A percentile compares a stretch with the other conserved stretches of the same genome.
phyloP scores from a whole-genome alignment of 2,888 invertebrate genomes.

The Deroplatys truncata region DNA sequence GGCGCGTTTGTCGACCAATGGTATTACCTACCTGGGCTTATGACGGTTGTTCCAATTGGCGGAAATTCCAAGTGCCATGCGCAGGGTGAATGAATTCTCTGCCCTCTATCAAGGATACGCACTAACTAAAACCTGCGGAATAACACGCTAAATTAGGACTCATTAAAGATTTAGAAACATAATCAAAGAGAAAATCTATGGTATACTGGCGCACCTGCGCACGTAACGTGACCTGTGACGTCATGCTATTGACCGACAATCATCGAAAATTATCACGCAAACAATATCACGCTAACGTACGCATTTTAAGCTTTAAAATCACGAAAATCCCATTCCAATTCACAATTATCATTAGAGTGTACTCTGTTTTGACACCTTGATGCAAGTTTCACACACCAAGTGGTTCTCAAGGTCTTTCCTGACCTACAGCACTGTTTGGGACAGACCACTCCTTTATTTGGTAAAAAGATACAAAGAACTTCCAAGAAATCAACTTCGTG shows the following conservation, averaged over 20 bases:
- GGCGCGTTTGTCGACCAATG: not conserved
- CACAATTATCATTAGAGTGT: not conserved
- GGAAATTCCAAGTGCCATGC: not conserved
- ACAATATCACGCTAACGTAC: slow-evolving; percentile 10
- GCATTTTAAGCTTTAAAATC: not conserved
- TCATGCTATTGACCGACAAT: slow-evolving; percentile 32
- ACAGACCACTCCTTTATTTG: slow-evolving; percentile 10
- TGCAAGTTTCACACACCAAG: not conserved
- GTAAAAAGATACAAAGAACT: not conserved
- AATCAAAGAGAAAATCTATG: slow-evolving; percentile 31
- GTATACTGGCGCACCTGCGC: slow-evolving; percentile 31
- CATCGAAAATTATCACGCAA: slow-evolving; percentile 21
- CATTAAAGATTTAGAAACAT: slow-evolving; percentile 15
- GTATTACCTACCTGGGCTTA: not conserved
- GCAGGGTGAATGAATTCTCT: not conserved
- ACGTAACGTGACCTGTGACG: slow-evolving; percentile 31
- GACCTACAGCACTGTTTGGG: not conserved
- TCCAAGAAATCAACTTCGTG: not conserved
- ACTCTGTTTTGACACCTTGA: not conserved
- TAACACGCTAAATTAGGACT: slow-evolving; percentile 5
- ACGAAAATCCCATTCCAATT: not conserved
- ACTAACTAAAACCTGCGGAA: not conserved
- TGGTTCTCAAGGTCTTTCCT: not conserved
- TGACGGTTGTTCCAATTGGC: not conserved
- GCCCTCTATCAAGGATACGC: not conserved